These are phyloP conservation scores for Phrynosoma platyrhinos DNA, from an alignment of 2,113 vertebrate genomes.

Conservation along the genomic window DNA sequence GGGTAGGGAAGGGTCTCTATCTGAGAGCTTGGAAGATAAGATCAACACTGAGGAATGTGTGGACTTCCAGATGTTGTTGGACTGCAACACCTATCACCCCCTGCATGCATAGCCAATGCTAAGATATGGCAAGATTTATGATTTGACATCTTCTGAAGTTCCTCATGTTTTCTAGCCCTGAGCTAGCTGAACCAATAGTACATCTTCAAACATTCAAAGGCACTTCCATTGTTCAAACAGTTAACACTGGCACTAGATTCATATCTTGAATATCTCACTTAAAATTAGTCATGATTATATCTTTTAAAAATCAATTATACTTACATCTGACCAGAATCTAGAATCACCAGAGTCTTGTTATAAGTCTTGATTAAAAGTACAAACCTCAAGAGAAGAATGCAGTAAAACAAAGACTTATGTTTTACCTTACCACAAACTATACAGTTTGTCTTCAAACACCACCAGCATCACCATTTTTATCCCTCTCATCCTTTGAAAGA, in stretches of 20 bases:
- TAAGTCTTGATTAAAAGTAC: constrained; percentile 6
- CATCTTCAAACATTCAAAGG: neutral
- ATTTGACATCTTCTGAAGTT: neutral
- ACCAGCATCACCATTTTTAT: neutral
- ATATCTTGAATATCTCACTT: neutral
- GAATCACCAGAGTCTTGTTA: neutral
- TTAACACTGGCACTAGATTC: neutral
- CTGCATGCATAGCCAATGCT: neutral
- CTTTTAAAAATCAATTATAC: neutral
- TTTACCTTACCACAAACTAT: rapidly evolving
- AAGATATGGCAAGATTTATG: neutral
- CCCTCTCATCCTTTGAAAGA: constrained; percentile 26
- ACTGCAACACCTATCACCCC: neutral
- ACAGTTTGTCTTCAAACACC: rapidly evolving
- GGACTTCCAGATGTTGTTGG: neutral
- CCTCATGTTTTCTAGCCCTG: neutral
- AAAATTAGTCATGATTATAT: neutral
- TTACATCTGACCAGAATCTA: neutral
- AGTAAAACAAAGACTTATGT: constrained; percentile 53
- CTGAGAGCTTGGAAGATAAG: no score
- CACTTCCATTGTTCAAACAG: neutral
- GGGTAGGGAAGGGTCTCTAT: neutral
- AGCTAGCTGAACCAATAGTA: neutral
- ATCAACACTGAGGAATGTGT: neutral
- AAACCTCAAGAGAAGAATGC: constrained; percentile 61